Evolutionary conservation across 2,113 vertebrate species (phyloP), one percentile per base, ranked within the genome.

Genomic region (Cyphomyrus discorhynchus): DNA sequence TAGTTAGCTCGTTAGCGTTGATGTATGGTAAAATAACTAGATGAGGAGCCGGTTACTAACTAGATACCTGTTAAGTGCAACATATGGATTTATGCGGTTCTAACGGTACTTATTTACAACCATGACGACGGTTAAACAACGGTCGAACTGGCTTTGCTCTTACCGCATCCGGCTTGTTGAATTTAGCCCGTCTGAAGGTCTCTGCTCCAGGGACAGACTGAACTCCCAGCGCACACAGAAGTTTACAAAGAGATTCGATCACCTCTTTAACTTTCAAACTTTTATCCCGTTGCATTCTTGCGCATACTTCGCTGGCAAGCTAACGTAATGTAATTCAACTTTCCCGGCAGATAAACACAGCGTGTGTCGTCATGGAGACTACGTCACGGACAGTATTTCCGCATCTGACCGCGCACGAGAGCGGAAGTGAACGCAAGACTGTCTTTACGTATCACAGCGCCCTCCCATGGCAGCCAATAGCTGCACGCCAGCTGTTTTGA

Each of bases 171-270:
- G 13, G 3, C 21, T 91, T 94, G 15, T 93, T 93, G 83, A 96
- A 96, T 56, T 96, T 96, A 0, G 95, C 95, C 53, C 95, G 94
- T 45, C 96, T 94, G 89, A 96, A 96, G 1, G 92, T 91, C 58
- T 96, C 95, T 35, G 96, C 94, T 0, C 93, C 15, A 0, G 95
- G 96, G 0, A 96, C 94, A 0, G 92, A 21, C 0, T 92, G 53
- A 46, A 96, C 90, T 0, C 92, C 94, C 1, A 92, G 27, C 19
- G 92, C 92, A 49, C 92, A 24, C 0, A 96, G 82, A 46, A 96
- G 90, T 21, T 77, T 93, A 62, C 94, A 95, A 49, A 96, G 93
- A 84, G 92, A 86, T 5, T 24, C 91, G 0, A 96, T 95, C 8
- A 95, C 95, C 47, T 93, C 94, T 90, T 94, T 95, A 11, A 94